Conservation (phyloP, 2,888 invertebrate species). For the Pachycephus smyrnensis region DNA sequence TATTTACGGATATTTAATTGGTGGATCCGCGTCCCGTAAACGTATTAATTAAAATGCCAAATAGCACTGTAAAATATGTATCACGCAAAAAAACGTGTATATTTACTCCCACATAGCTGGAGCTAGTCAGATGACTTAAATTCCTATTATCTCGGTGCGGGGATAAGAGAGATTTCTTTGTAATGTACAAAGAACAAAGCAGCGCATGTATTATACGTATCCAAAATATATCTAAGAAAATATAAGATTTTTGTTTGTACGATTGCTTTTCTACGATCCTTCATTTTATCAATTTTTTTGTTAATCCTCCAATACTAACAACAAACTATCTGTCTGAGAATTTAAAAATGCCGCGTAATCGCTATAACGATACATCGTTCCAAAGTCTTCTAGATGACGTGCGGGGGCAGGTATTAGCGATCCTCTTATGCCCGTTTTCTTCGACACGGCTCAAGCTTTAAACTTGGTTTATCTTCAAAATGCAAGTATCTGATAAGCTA, state of each 20-base stretch:
- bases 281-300: not conserved
- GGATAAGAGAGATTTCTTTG: not conserved
- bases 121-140: slow-evolving; percentile 6
- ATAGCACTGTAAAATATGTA: not conserved
- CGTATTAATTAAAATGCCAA: slow-evolving; percentile 3
- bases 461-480: too few species aligned
- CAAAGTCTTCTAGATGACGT: not conserved
- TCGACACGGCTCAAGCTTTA: too few species aligned
- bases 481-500: too few species aligned
- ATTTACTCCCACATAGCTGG: not conserved
- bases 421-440: too few species aligned
- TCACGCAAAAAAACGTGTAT: not conserved
- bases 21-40: not conserved
- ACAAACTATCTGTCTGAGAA: not conserved
- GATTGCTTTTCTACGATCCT: not conserved
- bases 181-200: not conserved
- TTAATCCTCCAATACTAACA: not conserved
- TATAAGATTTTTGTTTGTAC: not conserved
- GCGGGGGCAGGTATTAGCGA: not conserved
- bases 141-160: slow-evolving; percentile 10
- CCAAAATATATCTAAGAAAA: not conserved
- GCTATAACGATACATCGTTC: not conserved
- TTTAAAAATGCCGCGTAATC: not conserved
- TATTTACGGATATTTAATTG: not conserved
- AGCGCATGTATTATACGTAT: not conserved